Conservation (phyloP, 2,113 vertebrate species). For the Scomber scombrus region DNA sequence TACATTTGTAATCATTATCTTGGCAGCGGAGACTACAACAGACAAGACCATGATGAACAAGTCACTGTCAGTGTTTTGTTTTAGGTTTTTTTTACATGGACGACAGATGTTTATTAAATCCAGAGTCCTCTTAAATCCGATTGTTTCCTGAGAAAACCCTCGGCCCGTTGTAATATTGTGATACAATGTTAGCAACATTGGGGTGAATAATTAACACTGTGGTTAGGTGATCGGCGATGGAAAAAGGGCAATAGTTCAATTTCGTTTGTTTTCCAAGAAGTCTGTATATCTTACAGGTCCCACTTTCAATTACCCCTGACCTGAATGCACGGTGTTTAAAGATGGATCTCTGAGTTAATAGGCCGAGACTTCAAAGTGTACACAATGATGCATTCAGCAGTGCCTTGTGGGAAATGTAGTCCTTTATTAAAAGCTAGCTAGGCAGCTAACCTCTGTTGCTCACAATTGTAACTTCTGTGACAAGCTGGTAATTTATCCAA, state of each 20-base stretch:
- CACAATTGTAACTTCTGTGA: neutral
- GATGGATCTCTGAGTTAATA: neutral
- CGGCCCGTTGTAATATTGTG: neutral
- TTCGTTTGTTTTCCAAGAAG: no score
- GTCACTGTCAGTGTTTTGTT: no score
- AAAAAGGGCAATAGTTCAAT: no score
- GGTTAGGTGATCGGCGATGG: no score
- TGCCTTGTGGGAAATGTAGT: constrained; percentile 65
- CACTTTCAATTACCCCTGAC: neutral
- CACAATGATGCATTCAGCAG: constrained; percentile 28
- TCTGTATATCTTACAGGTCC: neutral
- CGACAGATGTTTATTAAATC: neutral
- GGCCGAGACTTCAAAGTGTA: constrained; percentile 20
- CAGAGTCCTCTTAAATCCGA: neutral
- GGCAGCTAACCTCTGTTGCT: constrained; percentile 13
- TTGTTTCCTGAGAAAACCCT: neutral
- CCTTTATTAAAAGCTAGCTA: neutral
- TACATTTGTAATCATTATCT: neutral
- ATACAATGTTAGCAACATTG: neutral
- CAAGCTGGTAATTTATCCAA: neutral
- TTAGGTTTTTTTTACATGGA: neutral
- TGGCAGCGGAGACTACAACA: neutral
- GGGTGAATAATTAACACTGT: neutral
- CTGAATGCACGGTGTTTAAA: neutral
- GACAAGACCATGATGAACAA: neutral